phyloP scores from a whole-genome alignment of 2,113 vertebrate species.

The Cathartes aura region DNA sequence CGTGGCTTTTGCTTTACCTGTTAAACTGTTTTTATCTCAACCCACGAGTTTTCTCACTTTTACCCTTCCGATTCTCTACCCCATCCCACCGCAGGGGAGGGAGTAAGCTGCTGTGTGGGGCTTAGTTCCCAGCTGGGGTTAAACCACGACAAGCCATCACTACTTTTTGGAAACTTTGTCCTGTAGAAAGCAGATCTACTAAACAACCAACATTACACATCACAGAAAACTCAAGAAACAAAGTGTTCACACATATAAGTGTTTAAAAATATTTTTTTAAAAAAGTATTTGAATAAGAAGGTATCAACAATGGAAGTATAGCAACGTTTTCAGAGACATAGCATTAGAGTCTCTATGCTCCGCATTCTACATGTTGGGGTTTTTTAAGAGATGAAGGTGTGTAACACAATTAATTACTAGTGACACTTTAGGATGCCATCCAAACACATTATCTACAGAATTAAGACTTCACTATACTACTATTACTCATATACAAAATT shows the following conservation, averaged over 20 bases:
- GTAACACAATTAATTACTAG: neutral
- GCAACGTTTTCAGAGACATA: neutral
- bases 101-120: neutral
- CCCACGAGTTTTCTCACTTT: neutral
- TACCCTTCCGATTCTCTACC: neutral
- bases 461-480: neutral
- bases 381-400: neutral
- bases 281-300: neutral
- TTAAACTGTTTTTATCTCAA: neutral
- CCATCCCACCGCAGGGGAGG: neutral
- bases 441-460: neutral
- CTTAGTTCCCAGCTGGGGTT: neutral
- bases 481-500: neutral
- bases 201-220: neutral
- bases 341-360: neutral
- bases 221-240: neutral
- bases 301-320: neutral
- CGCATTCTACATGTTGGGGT: neutral
- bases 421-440: neutral
- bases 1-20: neutral
- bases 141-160: neutral
- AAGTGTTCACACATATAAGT: neutral
- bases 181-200: neutral
- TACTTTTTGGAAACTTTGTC: neutral
- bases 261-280: neutral